Evolutionary conservation across 2,797 vertebrate genomes (phyloP), one percentile per base, ranked within the genome.

Genomic region (Sternarchorhynchus goeldii): DNA sequence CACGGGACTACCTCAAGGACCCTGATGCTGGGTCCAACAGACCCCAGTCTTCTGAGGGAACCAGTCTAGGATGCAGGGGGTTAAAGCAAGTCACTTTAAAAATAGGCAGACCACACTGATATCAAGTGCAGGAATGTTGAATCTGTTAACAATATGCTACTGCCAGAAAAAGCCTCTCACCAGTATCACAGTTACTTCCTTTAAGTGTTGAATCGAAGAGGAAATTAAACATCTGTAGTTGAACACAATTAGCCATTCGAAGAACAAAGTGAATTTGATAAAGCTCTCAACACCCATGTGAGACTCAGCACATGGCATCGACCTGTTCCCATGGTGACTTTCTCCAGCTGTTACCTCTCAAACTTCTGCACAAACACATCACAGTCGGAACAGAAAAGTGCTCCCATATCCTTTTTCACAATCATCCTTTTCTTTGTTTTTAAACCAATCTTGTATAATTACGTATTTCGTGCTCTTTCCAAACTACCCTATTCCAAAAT

Each of bases 21-120:
- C 34, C 29, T 6, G 77, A 73, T 65, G 73, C 73, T 73, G 66
- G 25, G 53, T 65, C 69, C 59, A 78, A 73, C 62, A 59, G 60
- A 21, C 12, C 41, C 34, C 53, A 20, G 53, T 78, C 64, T 78
- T 31, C 20, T 12, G n/a, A 56, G 55, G 76, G 8, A 78, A 66
- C 59, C 50, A 7, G 70, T 16, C n/a, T 53, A 60, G n/a, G 10
- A 25, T 32, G 55, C 53, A 5, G 6, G 0, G 32, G 21, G 14
- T 72, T 12, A 72, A 58, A 57, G 17, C 29, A 10, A 58, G 50
- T 58, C 60, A 4, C 21, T 18, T 17, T 41, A 12, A 21, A n/a
- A 41, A 21, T 36, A 20, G 45, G 14, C 8, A 50, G 45, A 14
- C 45, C 8, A 12, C 14, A 12, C 8, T 50, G 45, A 50, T 50